Base-by-base conservation (phyloP, 1,140 invertebrate genomes). In the Drosophila ohnishii region DNA sequence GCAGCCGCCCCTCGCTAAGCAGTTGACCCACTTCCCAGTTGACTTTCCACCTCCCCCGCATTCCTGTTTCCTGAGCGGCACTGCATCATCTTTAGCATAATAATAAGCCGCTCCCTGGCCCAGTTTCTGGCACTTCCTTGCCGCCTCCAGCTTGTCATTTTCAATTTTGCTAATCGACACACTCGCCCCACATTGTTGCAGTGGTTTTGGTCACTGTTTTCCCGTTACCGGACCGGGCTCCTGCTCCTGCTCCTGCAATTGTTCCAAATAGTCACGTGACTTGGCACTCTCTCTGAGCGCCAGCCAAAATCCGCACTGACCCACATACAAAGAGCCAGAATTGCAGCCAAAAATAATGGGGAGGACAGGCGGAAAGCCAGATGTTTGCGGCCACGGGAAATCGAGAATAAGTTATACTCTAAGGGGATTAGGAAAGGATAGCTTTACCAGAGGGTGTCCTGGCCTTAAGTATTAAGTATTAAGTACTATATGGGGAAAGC, bases 91-190 rank as follows among this genome's bases (percentile, higher is more conserved):
- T 76, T 76, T 50, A 55, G 72, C 61, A 76, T 62, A 77, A 75
- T 62, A 77, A 86, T 72, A 86, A 75, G 83, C 70, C 72, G 64
- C 42, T 51, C 45, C 51, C 47, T 65, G 73, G 40, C 56, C 73
- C 73, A 75, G 35, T 67, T 77, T 40, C 32, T 51, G n/a, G 22
- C 39, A 19, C 61, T 58, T 63, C 47, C 74, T 32, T 58, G 57
- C 59, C 42, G 63, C 76, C 34, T 62, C 62, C 48, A 48, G 62
- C 57, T 80, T 83, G 83, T 86, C 83, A 87, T 83, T 87, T 86
- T 86, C 83, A 86, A 86, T 86, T 86, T 86, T 66, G 62, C 83
- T 86, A 86, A 86, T 86, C 83, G 83, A 77, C 71, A 78, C 77
- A 80, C 64, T 74, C 72, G 57, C 40, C 51, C 65, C 57, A 73